A percentile compares a stretch with the other conserved stretches of the same genome.
Conservation (phyloP, 2,797 vertebrate species). For the Eulemur mongoz region DNA sequence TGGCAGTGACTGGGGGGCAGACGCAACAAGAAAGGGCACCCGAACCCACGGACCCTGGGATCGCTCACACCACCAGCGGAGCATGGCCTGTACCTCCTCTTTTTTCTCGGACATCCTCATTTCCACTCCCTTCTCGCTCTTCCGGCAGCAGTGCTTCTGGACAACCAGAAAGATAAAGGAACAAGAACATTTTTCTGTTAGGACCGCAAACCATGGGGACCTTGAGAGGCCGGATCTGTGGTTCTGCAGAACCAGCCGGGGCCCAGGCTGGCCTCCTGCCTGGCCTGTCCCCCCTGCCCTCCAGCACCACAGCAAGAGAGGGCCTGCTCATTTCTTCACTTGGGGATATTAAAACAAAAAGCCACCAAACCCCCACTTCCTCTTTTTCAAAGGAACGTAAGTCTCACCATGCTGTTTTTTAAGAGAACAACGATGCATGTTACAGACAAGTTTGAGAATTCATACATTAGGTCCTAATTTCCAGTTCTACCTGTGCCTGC, state of each 20-base stretch:
- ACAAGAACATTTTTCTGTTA: neutral
- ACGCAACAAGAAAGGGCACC: neutral
- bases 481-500: neutral
- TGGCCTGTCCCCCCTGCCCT: neutral
- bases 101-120: slow-evolving; percentile 87
- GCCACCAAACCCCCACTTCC: too few relatives aligned
- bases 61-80: neutral
- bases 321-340: neutral
- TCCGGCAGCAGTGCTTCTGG: slow-evolving; percentile 80
- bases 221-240: accelerated
- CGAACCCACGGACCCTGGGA: neutral
- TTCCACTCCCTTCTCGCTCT: slow-evolving; percentile 77
- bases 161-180: slow-evolving; percentile 7
- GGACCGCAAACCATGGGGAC: neutral
- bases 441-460: neutral
- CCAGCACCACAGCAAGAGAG: neutral
- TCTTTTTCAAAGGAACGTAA: neutral
- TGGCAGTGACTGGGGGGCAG: neutral
- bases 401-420: neutral
- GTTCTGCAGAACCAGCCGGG: neutral
- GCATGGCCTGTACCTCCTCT: slow-evolving; percentile 81
- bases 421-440: accelerated
- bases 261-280: neutral
- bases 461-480: neutral
- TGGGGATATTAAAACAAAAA: neutral